Base-by-base conservation (phyloP, 2,113 vertebrate genomes). In the Boleophthalmus pectinirostris region DNA sequence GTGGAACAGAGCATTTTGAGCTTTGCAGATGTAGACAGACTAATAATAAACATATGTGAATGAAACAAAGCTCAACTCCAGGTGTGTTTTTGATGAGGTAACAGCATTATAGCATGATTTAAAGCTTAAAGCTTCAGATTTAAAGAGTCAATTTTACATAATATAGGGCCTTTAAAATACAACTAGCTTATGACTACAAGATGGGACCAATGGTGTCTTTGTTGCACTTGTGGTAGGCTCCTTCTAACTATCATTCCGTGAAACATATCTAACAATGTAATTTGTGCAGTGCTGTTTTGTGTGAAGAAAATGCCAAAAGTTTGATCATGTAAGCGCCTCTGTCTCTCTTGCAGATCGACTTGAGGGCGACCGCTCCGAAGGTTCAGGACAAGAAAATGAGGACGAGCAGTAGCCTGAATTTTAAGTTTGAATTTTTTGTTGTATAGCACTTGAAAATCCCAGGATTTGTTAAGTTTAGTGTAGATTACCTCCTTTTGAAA, bases 311-410 rank as follows among this genome's bases (percentile, higher is more conserved):
- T 10, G 7, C 8, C 10, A 43, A 43, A 43, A 43, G 9, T 43
- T 43, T 43, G 7, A 10, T 43, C 38, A 43, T 43, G 1, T 11
- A 43, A 43, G 38, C 10, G 1, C 38, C 38, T 9, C 6, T 43
- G 7, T 56, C 33, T 35, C 10, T 69, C 47, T 3, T 88, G 15
- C 88, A 99, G 97, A 98, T 90, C 95, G 95, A 13, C 18, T 95
- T 82, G 97, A 99, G 83, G 96, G 96, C 0, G 97, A 98, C 89
- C 93, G 96, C 64, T 97, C 98, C 0, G 98, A 98, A 93, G 97
- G 96, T 46, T 97, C 96, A 1, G 95, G 96, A 54, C 97, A 98
- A 87, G 97, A 99, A 78, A 98, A 97, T 0, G 97, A 98, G 77
- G 97, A 98, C 1, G 94, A 98, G 82, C 94, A 96, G 79, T 96